These are phyloP conservation scores for Fistularia commersonii DNA, from an alignment of 2,797 vertebrate species.

Conservation along the genomic window DNA sequence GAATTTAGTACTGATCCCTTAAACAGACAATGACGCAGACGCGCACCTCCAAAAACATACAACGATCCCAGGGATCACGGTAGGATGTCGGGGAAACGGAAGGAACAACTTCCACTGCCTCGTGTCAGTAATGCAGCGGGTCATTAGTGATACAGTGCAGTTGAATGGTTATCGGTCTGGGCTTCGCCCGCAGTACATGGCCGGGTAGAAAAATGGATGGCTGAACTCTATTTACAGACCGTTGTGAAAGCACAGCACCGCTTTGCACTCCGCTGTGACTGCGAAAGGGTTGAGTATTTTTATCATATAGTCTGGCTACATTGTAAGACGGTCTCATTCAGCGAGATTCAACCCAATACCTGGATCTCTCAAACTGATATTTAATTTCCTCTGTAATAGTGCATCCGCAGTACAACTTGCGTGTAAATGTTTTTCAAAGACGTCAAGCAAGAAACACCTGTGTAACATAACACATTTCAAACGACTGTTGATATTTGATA, in stretches of 20 bases:
- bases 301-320: constrained; percentile 20
- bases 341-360: no score
- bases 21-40: constrained; percentile 6
- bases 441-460: no score
- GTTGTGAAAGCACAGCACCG: constrained; percentile 15
- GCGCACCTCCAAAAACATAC: background rate
- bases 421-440: no score
- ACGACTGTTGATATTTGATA: no score
- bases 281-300: constrained; percentile 23
- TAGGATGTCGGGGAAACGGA: no score
- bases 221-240: constrained; percentile 36
- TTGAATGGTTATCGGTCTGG: background rate
- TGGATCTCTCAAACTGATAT: no score
- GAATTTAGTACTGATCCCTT: constrained; percentile 23
- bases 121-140: background rate
- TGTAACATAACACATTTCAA: no score
- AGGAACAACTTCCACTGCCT: no score
- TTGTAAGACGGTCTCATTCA: background rate
- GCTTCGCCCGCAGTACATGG: no score
- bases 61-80: no score
- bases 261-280: constrained; percentile 15
- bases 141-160: background rate
- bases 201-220: background rate
- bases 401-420: no score
- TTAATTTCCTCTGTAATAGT: no score